phyloP scores from a whole-genome alignment of 2,797 vertebrate genomes.

The Pseudopleuronectes americanus region DNA sequence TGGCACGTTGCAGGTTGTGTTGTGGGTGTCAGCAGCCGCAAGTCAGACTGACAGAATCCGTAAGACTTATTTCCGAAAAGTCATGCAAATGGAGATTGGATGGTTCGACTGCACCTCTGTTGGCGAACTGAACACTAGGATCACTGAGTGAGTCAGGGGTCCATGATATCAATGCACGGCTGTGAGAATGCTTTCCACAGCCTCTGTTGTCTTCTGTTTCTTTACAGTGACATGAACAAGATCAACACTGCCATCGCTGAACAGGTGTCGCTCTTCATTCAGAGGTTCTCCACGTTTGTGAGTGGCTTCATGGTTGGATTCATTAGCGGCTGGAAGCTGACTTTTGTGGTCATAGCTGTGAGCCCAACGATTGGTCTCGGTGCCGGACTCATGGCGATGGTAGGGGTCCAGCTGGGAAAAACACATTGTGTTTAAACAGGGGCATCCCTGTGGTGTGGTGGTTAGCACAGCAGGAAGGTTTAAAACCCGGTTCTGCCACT shows the following conservation, averaged over 20 bases:
- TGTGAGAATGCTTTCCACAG: neutral
- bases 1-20: slow-evolving; percentile 71
- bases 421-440: neutral
- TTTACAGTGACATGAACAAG: slow-evolving; percentile 85
- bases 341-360: slow-evolving; percentile 85
- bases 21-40: slow-evolving; percentile 85
- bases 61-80: slow-evolving; percentile 84
- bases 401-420: slow-evolving; percentile 45
- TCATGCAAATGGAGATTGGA: slow-evolving; percentile 88
- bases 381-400: slow-evolving; percentile 86
- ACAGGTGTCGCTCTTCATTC: slow-evolving; percentile 84
- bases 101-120: slow-evolving; percentile 89
- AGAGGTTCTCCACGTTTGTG: slow-evolving; percentile 84
- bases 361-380: slow-evolving; percentile 84
- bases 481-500: too few species aligned
- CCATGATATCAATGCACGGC: neutral
- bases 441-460: too few species aligned
- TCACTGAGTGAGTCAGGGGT: slow-evolving; percentile 83
- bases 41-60: slow-evolving; percentile 82
- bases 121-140: slow-evolving; percentile 87
- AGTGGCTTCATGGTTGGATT: slow-evolving; percentile 88
- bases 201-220: slow-evolving; percentile 15
- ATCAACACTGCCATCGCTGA: slow-evolving; percentile 87
- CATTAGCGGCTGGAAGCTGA: slow-evolving; percentile 87
- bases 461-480: too few species aligned